Evolutionary conservation across 1,140 invertebrate species (phyloP), one percentile per base, ranked within the genome.

Genomic region (Anadara kagoshimensis): DNA sequence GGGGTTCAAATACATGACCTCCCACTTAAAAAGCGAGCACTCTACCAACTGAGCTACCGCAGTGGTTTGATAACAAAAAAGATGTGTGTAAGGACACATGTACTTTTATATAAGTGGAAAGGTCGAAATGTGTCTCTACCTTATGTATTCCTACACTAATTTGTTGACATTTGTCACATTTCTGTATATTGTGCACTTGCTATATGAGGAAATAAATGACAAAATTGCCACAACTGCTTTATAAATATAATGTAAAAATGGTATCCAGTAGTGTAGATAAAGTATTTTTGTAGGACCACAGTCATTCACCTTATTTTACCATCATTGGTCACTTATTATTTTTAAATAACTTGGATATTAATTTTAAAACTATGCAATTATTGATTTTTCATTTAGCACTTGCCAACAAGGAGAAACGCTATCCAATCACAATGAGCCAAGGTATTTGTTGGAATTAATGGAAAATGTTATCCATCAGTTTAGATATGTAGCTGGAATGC

Each of bases 391-490:
- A 78, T 78, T 24, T 73, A 88, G 85, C 70, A 76, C 80, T 57
- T 86, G 80, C 54, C 74, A 84, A 45, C 85, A 85, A 69, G 83
- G 87, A 18, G 88, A 89, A 49, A 81, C 79, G 20, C 75, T 86
- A 61, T 73, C 81, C 49, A 82, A 64, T 61, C 84, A 84, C 73
- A 76, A 84, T 26, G 85, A 88, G 66, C 85, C 87, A 10, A 74
- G 81, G 43, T 84, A 85, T 68, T 83, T 90, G 16, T 74, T 86
- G n/a, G 87, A 90, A 24, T 76, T 91, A 4, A 76, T 91, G 16
- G 85, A 91, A 70, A 78, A 93, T 0, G 90, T 95, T 43, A 94
- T 95, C 81, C 91, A 93, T 73, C 94, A 95, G 85, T 95, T 95
- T 82, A 91, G 93, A 81, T 90, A 91, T 66, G 90, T 96, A 41